phyloP scores from a whole-genome alignment of 1,140 invertebrate species.

The Phthorimaea operculella region DNA sequence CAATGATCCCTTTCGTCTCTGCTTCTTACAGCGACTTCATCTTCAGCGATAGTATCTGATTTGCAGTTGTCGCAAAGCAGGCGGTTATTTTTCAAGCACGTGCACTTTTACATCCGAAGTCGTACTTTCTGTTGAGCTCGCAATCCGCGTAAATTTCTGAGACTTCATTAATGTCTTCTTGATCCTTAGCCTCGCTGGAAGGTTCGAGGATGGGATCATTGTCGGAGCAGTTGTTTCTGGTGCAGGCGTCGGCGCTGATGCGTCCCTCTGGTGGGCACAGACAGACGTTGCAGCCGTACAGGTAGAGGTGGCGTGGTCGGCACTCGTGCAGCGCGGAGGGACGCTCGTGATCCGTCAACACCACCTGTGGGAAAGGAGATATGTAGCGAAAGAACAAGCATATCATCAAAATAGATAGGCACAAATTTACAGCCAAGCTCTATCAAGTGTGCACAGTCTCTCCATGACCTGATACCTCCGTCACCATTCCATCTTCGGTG shows the following conservation, averaged over 20 bases:
- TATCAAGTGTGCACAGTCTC: no score
- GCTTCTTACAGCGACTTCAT: no score
- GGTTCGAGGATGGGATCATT: constrained; percentile 28
- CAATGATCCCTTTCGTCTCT: no score
- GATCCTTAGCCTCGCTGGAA: constrained; percentile 3
- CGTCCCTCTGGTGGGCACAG: constrained; percentile 31
- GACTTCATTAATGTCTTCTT: constrained; percentile 6
- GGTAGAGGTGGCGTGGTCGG: constrained; percentile 35
- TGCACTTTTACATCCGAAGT: constrained; percentile 37
- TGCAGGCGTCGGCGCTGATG: constrained; percentile 35
- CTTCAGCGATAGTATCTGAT: constrained; percentile 21
- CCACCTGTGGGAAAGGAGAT: constrained; percentile 19
- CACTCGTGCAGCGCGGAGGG: constrained; percentile 24
- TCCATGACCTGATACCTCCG: no score
- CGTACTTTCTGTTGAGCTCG: constrained; percentile 23
- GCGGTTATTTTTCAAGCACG: constrained; percentile 46
- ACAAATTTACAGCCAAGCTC: no score
- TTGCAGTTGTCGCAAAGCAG: constrained; percentile 32
- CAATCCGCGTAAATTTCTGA: constrained; percentile 43
- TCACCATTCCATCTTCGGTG: no score
- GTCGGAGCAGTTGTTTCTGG: constrained; percentile 34
- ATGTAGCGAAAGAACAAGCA: no score
- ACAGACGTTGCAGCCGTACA: constrained; percentile 47
- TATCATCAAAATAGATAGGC: no score
- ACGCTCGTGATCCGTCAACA: constrained; percentile 18